Conservation (phyloP, 2,797 vertebrate species). For the Cynodonichthys magdalenae region DNA sequence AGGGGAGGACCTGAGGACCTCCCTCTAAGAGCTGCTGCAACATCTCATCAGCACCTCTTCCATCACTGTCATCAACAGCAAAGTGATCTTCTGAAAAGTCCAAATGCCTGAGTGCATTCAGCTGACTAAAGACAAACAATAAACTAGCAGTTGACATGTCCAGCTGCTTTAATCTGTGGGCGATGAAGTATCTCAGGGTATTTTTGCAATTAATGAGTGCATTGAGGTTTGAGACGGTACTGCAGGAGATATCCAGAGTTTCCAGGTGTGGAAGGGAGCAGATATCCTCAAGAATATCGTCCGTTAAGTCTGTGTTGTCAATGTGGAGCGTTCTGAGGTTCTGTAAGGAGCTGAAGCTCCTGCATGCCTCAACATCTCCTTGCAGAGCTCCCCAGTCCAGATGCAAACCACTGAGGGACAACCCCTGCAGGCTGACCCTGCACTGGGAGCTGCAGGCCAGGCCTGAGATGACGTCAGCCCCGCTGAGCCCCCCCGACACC, state of each 20-base stretch:
- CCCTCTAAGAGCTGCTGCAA: slow-evolving; percentile 88
- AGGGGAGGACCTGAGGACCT: slow-evolving; percentile 84
- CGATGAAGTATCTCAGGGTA: slow-evolving; percentile 86
- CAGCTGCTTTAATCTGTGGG: slow-evolving; percentile 89
- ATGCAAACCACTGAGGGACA: slow-evolving; percentile 87
- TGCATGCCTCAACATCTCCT: slow-evolving; percentile 77
- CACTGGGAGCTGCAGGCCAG: slow-evolving; percentile 89
- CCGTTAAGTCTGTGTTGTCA: slow-evolving; percentile 90
- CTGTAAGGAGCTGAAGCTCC: slow-evolving; percentile 85
- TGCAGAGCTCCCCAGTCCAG: slow-evolving; percentile 80
- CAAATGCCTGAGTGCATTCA: slow-evolving; percentile 85
- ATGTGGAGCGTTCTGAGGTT: slow-evolving; percentile 87
- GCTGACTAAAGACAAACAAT: slow-evolving; percentile 82
- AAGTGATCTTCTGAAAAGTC: slow-evolving; percentile 95
- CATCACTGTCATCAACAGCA: slow-evolving; percentile 76
- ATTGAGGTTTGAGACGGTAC: slow-evolving; percentile 87
- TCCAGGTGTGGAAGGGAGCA: slow-evolving; percentile 89
- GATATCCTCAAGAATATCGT: slow-evolving; percentile 87
- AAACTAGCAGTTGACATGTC: slow-evolving; percentile 89
- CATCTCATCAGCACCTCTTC: slow-evolving; percentile 61
- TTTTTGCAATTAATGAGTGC: slow-evolving; percentile 87
- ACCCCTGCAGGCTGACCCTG: slow-evolving; percentile 87
- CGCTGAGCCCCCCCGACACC: slow-evolving; percentile 87
- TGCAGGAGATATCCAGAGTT: slow-evolving; percentile 93
- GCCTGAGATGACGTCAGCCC: slow-evolving; percentile 88